Evolutionary conservation across 2,113 vertebrate species (phyloP), one percentile per base, ranked within the genome.

Genomic region (Lates calcarifer): DNA sequence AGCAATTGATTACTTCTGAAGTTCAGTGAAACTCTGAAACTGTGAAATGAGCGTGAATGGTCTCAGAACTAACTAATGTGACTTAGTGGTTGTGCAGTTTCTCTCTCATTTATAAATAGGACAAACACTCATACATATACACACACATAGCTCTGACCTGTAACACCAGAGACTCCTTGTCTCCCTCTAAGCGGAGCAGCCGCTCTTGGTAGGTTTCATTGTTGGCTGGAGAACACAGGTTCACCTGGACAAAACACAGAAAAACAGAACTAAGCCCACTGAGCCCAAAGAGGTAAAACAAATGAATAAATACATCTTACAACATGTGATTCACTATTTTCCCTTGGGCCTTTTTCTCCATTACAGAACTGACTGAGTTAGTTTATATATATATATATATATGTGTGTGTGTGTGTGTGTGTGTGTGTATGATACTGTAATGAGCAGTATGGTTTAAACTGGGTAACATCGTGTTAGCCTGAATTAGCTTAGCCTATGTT

Each of bases 151-250:
- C 17, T 24, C 84, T 89, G 39, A 99, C 98, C 98, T 99, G 98
- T 68, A 99, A 91, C 85, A 98, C 97, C 89, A 99, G 96, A 0
- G 96, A 98, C 85, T 98, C 97, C 84, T 98, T 98, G 90, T 99
- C 98, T 9, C 96, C 97, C 91, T 99, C 97, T 95, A 99, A 93
- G 80, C 96, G 96, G 22, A 96, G 93, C 94, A 99, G 64, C 69
- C 97, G 95, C 57, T 99, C 97, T 81, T 97, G 97, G 71, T 97
- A 98, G 43, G 92, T 96, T 91, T 99, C 97, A 95, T 97, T 96
- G 91, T 92, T 96, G 85, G 89, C 88, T 73, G 96, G 90, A 88
- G 95, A 77, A 74, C 95, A 96, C 68, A 95, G 92, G 92, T 95
- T 97, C 86, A 94, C 96, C 96, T 98, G 95, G 64, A 79, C 8